Evolutionary conservation across 37 sponge, comb jelly and placozoan genomes (phyloP), one percentile per base, ranked within the genome.

Genomic region (Aphrocallistes beatrix): DNA sequence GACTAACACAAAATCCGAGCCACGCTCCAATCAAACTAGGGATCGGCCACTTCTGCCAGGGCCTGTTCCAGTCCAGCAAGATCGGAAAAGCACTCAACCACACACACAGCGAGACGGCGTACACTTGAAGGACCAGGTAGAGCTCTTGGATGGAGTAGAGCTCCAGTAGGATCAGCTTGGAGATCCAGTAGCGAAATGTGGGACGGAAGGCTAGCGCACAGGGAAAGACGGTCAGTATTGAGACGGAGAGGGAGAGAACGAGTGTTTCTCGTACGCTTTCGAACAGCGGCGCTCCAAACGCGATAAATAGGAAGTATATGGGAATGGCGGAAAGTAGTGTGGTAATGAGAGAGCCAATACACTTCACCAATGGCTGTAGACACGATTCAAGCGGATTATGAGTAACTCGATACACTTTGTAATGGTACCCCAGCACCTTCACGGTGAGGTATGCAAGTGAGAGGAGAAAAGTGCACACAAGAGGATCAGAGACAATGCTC

Each of bases 31-130:
- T 30, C 75, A 60, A 60, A 60, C 75, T 25, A 60, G 75, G 75
- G 21, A 60, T 60, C 6, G 75, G 75, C 75, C 75, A 60, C 34
- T 13, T 60, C 75, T 60, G 75, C 75, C 75, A 60, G 75, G 75
- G 75, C 75, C 34, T 60, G n/a, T 60, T 30, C 75, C 75, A 60
- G n/a, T 60, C 75, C 34, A 60, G 34, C 28, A 60, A 30, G 21
- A 13, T 60, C 10, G 75, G 75, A 60, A 60, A 60, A 19, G 75
- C 75, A 60, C 75, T 60, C 17, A 60, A 6, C 75, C 75, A 60
- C 8, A 60, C 21, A 13, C 75, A 60, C n/a, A 60, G 1, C 10
- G 32, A 60, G n/a, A 60, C 75, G 3, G 75, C 10, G 34, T 60
- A 60, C 3, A 60, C 75, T 60, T 60, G 75, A 32, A 60, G 1